Conservation (phyloP, 2,113 vertebrate genomes). For the Sprattus sprattus region DNA sequence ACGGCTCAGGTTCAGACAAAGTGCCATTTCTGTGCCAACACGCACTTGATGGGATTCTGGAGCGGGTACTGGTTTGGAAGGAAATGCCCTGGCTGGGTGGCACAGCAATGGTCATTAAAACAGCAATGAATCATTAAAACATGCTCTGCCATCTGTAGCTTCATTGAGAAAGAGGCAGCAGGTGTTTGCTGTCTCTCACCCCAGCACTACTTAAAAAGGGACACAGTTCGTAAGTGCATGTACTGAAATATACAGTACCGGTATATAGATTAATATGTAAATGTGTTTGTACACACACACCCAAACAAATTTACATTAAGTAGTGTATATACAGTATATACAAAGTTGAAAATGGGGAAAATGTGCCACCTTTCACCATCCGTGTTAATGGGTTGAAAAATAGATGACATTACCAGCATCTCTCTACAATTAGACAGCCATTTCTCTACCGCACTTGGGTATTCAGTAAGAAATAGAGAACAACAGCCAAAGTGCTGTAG, state of each 20-base stretch:
- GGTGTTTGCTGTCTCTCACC: constrained; percentile 40
- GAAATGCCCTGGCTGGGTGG: constrained; percentile 10
- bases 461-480: neutral
- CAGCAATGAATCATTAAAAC: constrained; percentile 39
- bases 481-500: neutral
- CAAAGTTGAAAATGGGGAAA: neutral
- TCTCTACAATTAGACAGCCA: neutral
- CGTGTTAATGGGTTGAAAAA: neutral
- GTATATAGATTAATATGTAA: neutral
- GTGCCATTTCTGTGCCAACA: constrained; percentile 17
- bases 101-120: constrained; percentile 34
- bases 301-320: no score
- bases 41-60: constrained; percentile 14
- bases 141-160: constrained; percentile 40
- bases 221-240: neutral
- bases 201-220: constrained; percentile 17
- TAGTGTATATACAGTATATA: neutral
- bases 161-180: constrained; percentile 34
- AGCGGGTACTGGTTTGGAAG: constrained; percentile 10
- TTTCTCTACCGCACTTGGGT: neutral
- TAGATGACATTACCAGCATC: neutral
- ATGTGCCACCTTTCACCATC: neutral
- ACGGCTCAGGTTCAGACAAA: neutral
- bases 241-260: neutral
- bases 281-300: neutral